Percentiles rank a stretch among this genome's conserved stretches.
These are phyloP conservation scores for Tragelaphus scriptus DNA, from an alignment of 2,113 vertebrate genomes.

Conservation along the genomic window DNA sequence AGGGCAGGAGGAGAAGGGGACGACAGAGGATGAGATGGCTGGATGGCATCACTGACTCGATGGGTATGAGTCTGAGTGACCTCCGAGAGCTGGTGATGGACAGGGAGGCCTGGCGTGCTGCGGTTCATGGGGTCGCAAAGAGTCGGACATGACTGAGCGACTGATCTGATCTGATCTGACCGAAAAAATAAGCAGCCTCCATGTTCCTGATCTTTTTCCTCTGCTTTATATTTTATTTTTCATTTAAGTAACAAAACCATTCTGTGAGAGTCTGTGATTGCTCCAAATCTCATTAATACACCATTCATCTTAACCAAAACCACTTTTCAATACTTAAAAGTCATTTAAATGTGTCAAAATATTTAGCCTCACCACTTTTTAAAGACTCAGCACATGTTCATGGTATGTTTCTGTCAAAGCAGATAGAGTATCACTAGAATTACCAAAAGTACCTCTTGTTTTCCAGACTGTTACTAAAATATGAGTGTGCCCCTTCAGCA, in stretches of 20 bases:
- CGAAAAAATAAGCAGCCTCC: not conserved
- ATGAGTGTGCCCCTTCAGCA: not conserved
- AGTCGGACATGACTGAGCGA: too few species aligned
- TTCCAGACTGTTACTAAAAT: not conserved
- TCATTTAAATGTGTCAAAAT: not conserved
- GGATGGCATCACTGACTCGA: too few species aligned
- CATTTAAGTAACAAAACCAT: not conserved
- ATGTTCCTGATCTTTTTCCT: not conserved
- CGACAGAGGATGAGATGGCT: too few species aligned
- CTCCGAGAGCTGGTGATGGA: too few species aligned
- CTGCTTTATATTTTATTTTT: not conserved
- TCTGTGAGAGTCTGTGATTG: not conserved
- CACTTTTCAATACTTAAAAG: accelerated
- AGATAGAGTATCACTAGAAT: not conserved
- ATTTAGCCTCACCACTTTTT: not conserved
- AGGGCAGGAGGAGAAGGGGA: too few species aligned
- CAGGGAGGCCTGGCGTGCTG: too few species aligned
- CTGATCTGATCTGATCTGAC: too few species aligned
- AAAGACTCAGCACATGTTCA: not conserved
- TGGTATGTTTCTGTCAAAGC: not conserved
- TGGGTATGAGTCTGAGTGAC: too few species aligned
- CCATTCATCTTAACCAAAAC: not conserved
- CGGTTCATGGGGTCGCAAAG: too few species aligned
- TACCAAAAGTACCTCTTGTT: not conserved
- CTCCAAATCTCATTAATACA: accelerated